phyloP scores from a whole-genome alignment of 2,113 vertebrate genomes.

The Myrmecophaga tridactyla region DNA sequence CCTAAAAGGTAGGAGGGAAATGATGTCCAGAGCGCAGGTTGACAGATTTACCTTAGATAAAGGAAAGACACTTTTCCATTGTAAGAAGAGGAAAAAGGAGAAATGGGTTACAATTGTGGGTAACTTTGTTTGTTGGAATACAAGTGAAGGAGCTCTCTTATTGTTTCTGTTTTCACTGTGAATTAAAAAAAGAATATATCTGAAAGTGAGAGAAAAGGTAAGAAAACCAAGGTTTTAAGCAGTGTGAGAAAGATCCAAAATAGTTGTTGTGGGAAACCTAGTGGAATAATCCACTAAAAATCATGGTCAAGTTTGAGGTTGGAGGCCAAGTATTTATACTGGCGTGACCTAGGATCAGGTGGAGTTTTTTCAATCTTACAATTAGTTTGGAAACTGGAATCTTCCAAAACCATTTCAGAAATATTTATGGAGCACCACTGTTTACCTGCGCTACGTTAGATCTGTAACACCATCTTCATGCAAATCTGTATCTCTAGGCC shows the following conservation, averaged over 20 bases:
- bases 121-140: background rate
- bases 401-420: background rate
- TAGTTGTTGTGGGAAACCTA: background rate
- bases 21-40: accelerated
- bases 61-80: background rate
- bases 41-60: background rate
- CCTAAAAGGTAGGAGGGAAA: background rate
- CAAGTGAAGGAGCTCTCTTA: background rate
- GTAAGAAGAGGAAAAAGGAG: background rate
- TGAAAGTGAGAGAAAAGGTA: background rate
- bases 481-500: background rate
- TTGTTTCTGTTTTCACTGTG: background rate
- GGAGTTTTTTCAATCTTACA: background rate
- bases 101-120: background rate
- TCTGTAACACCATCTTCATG: background rate
- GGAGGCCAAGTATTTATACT: background rate
- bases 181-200: background rate
- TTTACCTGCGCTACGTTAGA: no score
- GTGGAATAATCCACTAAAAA: background rate
- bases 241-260: background rate
- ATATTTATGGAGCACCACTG: background rate
- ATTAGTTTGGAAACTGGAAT: background rate
- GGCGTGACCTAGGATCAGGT: background rate
- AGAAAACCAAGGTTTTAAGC: background rate
- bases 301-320: background rate